Conservation (phyloP, 1,140 invertebrate species). For the Pseudoatta argentina region DNA sequence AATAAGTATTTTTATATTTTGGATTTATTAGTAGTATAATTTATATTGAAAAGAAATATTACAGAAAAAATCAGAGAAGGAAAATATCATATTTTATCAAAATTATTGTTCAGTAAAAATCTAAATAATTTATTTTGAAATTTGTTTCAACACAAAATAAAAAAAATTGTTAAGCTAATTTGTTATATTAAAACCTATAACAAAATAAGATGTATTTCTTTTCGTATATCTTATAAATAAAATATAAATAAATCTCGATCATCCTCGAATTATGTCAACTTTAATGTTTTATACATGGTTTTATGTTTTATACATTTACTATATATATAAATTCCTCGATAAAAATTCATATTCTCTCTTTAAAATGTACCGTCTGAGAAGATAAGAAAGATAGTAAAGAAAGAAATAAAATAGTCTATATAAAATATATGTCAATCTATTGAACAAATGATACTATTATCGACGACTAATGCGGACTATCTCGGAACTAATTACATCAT, state of each 20-base stretch:
- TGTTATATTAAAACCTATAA: not conserved
- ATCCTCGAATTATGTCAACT: not conserved
- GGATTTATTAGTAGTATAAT: not conserved
- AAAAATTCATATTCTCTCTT: not conserved
- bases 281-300: constrained; percentile 16
- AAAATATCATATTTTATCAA: not conserved
- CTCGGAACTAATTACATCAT: constrained; percentile 55
- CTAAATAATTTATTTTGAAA: constrained; percentile 4
- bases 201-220: not conserved
- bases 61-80: not conserved
- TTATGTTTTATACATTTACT: not conserved
- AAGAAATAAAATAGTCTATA: not conserved
- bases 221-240: not conserved
- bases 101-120: not conserved
- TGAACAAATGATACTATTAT: constrained; percentile 42
- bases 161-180: not conserved
- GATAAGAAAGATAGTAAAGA: not conserved
- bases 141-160: not conserved
- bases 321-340: not conserved
- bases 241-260: constrained; percentile 12
- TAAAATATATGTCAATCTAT: not conserved
- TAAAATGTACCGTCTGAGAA: not conserved
- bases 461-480: constrained; percentile 29
- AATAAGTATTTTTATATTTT: constrained; percentile 19
- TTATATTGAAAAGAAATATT: not conserved